Conservation (phyloP, 2,888 invertebrate species). For the Drepanosiphum platanoidis region DNA sequence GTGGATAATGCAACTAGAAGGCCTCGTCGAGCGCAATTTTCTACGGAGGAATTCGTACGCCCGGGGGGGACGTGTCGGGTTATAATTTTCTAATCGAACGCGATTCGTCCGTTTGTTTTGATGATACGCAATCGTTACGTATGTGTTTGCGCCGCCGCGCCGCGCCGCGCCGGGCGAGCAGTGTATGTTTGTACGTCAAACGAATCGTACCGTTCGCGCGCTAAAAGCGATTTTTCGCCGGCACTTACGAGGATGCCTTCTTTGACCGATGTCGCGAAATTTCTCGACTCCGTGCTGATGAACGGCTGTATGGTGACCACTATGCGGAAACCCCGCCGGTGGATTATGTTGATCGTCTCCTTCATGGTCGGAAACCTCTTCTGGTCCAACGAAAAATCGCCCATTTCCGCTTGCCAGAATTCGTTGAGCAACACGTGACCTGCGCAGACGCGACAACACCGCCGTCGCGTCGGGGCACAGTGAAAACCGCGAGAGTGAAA, state of each 20-base stretch:
- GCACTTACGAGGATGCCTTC: constrained; percentile 76
- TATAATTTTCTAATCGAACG: too few species aligned
- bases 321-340: constrained; percentile 85
- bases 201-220: not conserved
- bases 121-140: too few species aligned
- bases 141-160: not conserved
- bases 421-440: constrained; percentile 68
- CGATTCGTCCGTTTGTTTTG: too few species aligned
- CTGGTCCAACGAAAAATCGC: constrained; percentile 85
- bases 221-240: not conserved
- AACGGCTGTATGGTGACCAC: constrained; percentile 92
- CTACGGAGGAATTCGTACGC: too few species aligned
- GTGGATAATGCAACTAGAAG: too few species aligned
- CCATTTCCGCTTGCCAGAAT: constrained; percentile 68
- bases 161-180: not conserved
- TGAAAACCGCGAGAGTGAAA: too few species aligned
- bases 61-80: too few species aligned
- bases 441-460: constrained; percentile 45
- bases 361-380: constrained; percentile 81
- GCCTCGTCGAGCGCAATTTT: too few species aligned
- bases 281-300: constrained; percentile 84
- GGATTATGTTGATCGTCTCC: constrained; percentile 81
- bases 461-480: not conserved
- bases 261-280: constrained; percentile 82
- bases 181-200: too few species aligned